Conservation (phyloP, 2,888 invertebrate genomes). For the Pomacea canaliculata region DNA sequence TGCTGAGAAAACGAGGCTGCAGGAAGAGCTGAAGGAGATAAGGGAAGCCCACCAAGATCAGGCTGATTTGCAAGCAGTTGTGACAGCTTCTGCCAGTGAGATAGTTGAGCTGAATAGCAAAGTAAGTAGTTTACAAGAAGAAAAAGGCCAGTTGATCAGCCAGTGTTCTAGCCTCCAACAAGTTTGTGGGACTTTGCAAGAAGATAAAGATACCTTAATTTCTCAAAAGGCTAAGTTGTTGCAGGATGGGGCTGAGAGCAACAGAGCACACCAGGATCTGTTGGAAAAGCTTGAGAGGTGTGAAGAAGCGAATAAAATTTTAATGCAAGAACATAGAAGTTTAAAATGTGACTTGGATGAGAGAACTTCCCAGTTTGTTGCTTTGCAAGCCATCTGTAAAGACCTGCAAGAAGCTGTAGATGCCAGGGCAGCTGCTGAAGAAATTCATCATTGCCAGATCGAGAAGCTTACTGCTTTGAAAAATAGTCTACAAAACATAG, state of each 20-base stretch:
- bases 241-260: no score
- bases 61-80: neutral
- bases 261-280: no score
- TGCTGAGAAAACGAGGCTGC: conserved; percentile 2
- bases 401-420: conserved; percentile 6
- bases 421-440: neutral
- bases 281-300: no score
- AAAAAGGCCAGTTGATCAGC: neutral
- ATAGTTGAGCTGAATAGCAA: neutral
- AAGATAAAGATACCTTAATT: no score
- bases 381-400: conserved; percentile 1
- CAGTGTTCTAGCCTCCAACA: no score
- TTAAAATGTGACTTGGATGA: no score
- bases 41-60: conserved; percentile 3
- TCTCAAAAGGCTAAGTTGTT: no score
- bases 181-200: no score
- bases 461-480: neutral
- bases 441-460: conserved; percentile 6
- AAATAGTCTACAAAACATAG: neutral
- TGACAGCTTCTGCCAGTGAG: neutral
- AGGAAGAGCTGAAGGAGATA: neutral
- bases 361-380: no score
- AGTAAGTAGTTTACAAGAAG: neutral
- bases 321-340: no score
- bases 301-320: no score